Conservation (phyloP, 2,113 vertebrate species). For the Phaethon lepturus region DNA sequence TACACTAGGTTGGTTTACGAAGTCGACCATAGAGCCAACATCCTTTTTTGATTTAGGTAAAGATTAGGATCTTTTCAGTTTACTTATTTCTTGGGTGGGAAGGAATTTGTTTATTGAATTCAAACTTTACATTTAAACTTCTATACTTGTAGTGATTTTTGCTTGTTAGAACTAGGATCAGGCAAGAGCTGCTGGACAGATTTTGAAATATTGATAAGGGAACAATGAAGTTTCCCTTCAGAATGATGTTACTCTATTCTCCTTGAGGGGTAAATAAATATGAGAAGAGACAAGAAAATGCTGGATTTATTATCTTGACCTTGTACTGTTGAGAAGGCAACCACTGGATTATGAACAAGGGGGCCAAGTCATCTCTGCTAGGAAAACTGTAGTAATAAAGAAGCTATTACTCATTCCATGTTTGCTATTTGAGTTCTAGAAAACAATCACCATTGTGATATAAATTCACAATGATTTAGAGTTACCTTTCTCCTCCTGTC, state of each 20-base stretch:
- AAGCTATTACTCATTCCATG: constrained; percentile 19
- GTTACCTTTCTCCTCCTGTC: not conserved
- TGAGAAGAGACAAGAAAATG: not conserved
- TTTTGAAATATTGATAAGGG: not conserved
- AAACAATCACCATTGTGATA: constrained; percentile 15
- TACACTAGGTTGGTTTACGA: not conserved
- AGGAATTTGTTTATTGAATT: not conserved
- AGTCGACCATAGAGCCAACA: not conserved
- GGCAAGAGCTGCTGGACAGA: not conserved
- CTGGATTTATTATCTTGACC: constrained; percentile 36
- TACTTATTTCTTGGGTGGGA: not conserved
- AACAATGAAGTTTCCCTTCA: not conserved
- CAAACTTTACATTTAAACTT: not conserved
- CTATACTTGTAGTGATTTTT: not conserved
- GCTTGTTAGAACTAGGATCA: not conserved
- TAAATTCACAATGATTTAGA: constrained; percentile 40
- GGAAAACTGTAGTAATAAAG: constrained; percentile 40
- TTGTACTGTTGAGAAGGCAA: constrained; percentile 6
- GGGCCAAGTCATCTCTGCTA: not conserved
- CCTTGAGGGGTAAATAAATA: constrained; percentile 8
- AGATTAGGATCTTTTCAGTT: not conserved
- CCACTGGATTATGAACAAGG: constrained; percentile 3
- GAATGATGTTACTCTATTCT: not conserved
- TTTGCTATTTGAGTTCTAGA: constrained; percentile 35
- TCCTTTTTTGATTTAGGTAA: not conserved